A percentile compares a stretch with the other conserved stretches of the same genome.
Evolutionary conservation across 1,140 invertebrate genomes (phyloP).

Genomic region (Nasonia giraulti): DNA sequence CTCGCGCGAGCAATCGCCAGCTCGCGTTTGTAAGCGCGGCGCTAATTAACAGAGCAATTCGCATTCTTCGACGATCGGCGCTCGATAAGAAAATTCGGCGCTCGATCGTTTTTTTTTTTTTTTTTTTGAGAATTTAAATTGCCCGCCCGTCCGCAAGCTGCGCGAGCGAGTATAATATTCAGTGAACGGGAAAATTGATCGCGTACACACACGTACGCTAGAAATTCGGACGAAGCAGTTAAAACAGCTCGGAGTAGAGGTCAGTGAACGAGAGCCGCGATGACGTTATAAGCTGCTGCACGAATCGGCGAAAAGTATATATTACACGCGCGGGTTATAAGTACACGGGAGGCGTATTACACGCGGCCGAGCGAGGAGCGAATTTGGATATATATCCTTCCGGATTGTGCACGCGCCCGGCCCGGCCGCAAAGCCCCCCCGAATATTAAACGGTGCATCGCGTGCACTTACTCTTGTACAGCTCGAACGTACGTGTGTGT

Average conservation of each 20-base stretch:
- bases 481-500: no score
- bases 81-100: constrained; percentile 28
- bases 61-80: constrained; percentile 6
- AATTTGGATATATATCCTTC: constrained; percentile 2
- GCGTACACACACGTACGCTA: not conserved
- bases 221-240: not conserved
- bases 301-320: constrained; percentile 1
- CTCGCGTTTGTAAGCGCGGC: not conserved
- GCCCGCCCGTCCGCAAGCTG: constrained; percentile 22
- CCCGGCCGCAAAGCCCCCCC: not conserved
- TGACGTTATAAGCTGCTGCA: not conserved
- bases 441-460: constrained; percentile 1
- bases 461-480: not conserved
- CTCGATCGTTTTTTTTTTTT: not conserved
- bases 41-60: constrained; percentile 50
- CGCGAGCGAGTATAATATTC: not conserved
- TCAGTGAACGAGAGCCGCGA: not conserved
- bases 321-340: not conserved
- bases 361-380: not conserved
- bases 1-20: not conserved
- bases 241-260: not conserved
- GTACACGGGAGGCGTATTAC: not conserved
- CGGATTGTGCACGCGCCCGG: not conserved
- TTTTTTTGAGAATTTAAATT: constrained; percentile 33
- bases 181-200: constrained; percentile 49